phyloP scores from a whole-genome alignment of 2,797 vertebrate genomes.

The Epinephelus coioides region DNA sequence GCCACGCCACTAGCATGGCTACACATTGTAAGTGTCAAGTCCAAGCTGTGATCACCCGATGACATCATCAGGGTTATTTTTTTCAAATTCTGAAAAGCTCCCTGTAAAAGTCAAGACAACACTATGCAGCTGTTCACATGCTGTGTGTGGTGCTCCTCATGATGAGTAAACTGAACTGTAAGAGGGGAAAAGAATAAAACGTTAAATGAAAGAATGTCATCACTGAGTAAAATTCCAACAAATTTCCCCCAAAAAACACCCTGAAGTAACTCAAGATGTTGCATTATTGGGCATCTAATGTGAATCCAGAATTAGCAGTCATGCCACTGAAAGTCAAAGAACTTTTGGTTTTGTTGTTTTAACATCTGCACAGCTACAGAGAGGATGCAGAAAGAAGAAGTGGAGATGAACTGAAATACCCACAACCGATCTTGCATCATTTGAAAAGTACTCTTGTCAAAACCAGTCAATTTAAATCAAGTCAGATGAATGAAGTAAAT shows the following conservation, averaged over 20 bases:
- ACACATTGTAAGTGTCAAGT: background rate
- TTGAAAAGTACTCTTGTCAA: background rate
- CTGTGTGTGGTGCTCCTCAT: background rate
- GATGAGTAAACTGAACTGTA: background rate
- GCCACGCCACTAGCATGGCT: too few relatives aligned
- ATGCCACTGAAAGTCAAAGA: background rate
- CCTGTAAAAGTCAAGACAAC: background rate
- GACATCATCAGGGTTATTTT: background rate
- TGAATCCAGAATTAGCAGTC: constrained; percentile 1
- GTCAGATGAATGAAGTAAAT: background rate
- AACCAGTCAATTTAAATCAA: background rate
- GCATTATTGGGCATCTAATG: background rate
- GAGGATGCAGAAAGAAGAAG: background rate
- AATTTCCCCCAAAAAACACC: constrained; percentile 6
- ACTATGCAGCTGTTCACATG: background rate
- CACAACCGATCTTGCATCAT: background rate
- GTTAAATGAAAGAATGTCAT: constrained; percentile 5
- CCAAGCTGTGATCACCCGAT: background rate
- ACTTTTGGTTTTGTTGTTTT: constrained; percentile 52
- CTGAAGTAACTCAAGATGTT: background rate
- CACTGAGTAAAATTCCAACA: background rate
- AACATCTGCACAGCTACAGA: constrained; percentile 8
- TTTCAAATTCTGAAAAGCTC: background rate
- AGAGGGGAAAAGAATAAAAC: background rate
- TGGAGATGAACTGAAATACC: background rate